Evolutionary conservation across 2,113 vertebrate genomes (phyloP), one percentile per base, ranked within the genome.

Genomic region (Uria aalge): DNA sequence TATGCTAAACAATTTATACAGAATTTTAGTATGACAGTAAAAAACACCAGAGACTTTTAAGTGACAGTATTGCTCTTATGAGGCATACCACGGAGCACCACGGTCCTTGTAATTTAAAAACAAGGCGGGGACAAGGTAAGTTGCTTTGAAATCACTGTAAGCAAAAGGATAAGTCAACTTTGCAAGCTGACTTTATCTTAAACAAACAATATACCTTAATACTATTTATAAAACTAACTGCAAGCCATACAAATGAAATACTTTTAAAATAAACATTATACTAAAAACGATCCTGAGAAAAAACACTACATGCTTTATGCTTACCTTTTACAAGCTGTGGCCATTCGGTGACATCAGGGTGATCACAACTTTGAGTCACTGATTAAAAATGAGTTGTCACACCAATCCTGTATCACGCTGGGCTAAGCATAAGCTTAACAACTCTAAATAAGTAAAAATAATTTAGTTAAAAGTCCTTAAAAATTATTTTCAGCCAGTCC

Each of bases 321-420:
- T 98, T 98, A 98, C 98, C 98, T 98, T 98, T 98, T 98, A 98
- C 98, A 98, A 98, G 98, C 97, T 98, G 98, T 98, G 98, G 98
- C 98, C 98, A 98, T 98, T 98, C 98, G 98, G 98, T 98, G 98
- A 98, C 98, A 98, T 98, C 98, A 97, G 98, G 98, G 98, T 98
- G 98, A 98, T 98, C 98, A 98, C 98, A 97, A 97, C 97, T 98
- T 96, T 98, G 98, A 98, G 95, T 98, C 97, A 98, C 97, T 98
- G 98, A 98, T 98, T 97, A 97, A 98, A 98, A 98, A 96, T 6
- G 77, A 96, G 97, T 93, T 97, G 97, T 96, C 71, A 89, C 98
- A 97, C 97, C 96, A 98, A 94, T 98, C 95, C 95, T 98, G 96
- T 96, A 95, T 96, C 97, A 96, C 97, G 96, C 57, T 97, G 98